Evolutionary conservation across 2,113 vertebrate genomes (phyloP), one percentile per base, ranked within the genome.

Genomic region (Sialia sialis): DNA sequence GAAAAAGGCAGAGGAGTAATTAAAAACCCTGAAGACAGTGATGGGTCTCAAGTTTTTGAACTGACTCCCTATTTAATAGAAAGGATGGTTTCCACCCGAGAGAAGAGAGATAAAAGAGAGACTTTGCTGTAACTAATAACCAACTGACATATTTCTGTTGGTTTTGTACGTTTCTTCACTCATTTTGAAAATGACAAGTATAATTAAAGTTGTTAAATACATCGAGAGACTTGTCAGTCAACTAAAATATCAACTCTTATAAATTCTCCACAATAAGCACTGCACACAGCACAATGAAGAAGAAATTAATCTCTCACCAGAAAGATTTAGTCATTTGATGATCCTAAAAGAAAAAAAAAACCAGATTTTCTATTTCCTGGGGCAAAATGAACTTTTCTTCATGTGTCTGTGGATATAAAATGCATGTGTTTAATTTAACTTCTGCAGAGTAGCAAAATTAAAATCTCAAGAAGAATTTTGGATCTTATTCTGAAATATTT

Each of bases 131-230:
- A 97, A 93, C 94, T 96, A 97, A 96, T 95, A 97, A 93, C 94
- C 78, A 96, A 92, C 94, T 97, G 95, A 96, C 95, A 95, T 93
- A 91, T 92, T 96, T 97, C 95, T 92, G 94, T 95, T 97, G 93
- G 89, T 82, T 97, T 96, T 91, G 66, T 97, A 89, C 92, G 80
- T 84, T 93, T 90, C 84, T 89, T 91, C 81, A 83, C 92, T 97
- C 80, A 78, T 93, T 91, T 79, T 94, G 94, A 91, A 97, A 96
- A 94, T 96, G 94, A 97, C 96, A 97, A 96, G 95, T 94, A 95
- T 97, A 97, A 97, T 97, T 97, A 95, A 97, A 97, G 95, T 96
- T 95, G 96, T 94, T 97, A 97, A 97, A 96, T 96, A 97, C 84
- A 95, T 89, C 8, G 80, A 94, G 86, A 90, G 96, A 88, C 90